Percentiles rank a stretch among this genome's conserved stretches.
These are phyloP conservation scores for Autographa pulchrina DNA, from an alignment of 2,888 invertebrate species.

Conservation along the genomic window DNA sequence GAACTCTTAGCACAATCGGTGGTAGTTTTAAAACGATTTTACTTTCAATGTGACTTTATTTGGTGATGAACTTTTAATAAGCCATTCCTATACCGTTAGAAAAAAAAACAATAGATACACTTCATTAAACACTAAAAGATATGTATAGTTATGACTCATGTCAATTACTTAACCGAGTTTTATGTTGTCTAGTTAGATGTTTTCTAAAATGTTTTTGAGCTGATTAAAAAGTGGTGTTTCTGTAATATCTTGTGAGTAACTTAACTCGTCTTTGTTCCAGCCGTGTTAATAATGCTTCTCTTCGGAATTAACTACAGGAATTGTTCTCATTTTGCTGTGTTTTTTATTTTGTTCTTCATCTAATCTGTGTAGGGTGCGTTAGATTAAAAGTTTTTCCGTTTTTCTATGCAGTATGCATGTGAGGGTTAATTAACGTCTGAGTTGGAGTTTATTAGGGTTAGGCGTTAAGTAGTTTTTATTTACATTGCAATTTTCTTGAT, in stretches of 20 bases:
- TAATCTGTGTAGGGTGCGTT: slow-evolving; percentile 10
- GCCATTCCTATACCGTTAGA: too few relatives aligned
- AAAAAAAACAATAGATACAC: too few relatives aligned
- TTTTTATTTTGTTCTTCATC: slow-evolving; percentile 24
- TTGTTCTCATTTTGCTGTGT: slow-evolving; percentile 35
- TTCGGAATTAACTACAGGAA: slow-evolving; percentile 45
- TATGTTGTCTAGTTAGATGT: too few relatives aligned
- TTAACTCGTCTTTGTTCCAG: slow-evolving; percentile 49
- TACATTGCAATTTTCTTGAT: not conserved
- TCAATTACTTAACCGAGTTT: too few relatives aligned
- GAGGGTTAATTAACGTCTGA: not conserved
- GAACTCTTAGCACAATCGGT: too few relatives aligned
- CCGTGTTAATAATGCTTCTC: slow-evolving; percentile 55
- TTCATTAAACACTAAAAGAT: too few relatives aligned
- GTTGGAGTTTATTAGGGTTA: not conserved
- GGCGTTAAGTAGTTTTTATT: not conserved
- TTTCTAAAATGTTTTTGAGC: too few relatives aligned
- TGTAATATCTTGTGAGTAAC: slow-evolving; percentile 29
- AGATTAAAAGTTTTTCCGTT: not conserved
- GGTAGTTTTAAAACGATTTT: too few relatives aligned
- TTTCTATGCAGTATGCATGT: not conserved
- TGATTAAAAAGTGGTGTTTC: slow-evolving; percentile 21
- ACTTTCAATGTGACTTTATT: too few relatives aligned
- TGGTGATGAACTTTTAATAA: too few relatives aligned
- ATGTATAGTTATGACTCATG: too few relatives aligned